Evolutionary conservation across 1,140 invertebrate genomes (phyloP), one percentile per base, ranked within the genome.

Genomic region (Melitaea cinxia): DNA sequence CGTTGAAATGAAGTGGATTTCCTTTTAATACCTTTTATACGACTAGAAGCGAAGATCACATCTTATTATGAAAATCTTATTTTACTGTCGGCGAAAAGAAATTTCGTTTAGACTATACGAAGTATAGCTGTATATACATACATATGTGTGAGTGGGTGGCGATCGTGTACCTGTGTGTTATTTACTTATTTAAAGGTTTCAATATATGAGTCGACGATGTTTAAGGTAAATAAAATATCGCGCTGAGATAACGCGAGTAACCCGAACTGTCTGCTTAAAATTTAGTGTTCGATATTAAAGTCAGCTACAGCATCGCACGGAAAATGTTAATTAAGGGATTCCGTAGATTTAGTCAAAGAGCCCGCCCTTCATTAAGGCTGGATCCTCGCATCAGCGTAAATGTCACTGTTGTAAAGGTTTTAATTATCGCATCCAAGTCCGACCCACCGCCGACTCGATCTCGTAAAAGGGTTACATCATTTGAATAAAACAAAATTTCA

Each of bases 271-370:
- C 68, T 50, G 54, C 26, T 52, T 42, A 45, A 68, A 64, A 78
- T 78, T 76, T 73, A 79, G 70, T 67, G 61, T 64, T 68, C 68
- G 62, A 70, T 78, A 81, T 78, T 71, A 79, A 70, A 65, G 56
- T 60, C 53, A 47, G 42, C 56, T 35, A 52, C 63, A 63, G 54
- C 63, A 61, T 62, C 65, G 50, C 63, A 59, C 70, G 66, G 70
- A 69, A 88, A 85, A 89, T 85, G 80, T 83, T 85, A 89, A 89
- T 89, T 85, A 85, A 85, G 76, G 75, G 77, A 68, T 72, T 73
- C 72, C 70, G 65, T 77, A 72, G 78, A 79, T 78, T 69, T 62
- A 79, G 78, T 82, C 82, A 88, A 87, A 87, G 82, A 61, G 75
- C 71, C 78, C 80, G 78, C 80, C 78, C 72, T 68, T 82, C 82